Evolutionary conservation across 1,140 invertebrate genomes (phyloP).

Genomic region (Rhyacophila brunnea): DNA sequence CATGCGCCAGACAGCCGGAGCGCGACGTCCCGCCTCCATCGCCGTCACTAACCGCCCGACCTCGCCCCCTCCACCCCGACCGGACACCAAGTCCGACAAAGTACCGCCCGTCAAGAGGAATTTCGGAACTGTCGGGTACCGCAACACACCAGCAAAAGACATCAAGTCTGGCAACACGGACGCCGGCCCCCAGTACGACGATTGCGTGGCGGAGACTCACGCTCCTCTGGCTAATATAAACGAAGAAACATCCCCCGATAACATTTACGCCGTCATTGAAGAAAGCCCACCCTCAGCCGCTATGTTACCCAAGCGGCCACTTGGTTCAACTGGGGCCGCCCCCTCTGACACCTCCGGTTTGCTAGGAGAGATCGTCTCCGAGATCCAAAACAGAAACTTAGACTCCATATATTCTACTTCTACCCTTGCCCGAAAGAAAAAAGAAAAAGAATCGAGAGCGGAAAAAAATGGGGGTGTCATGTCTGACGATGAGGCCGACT

Average conservation of each 20-base stretch:
- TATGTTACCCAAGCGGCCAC: constrained; percentile 36
- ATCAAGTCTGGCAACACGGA: constrained; percentile 36
- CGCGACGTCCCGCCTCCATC: constrained; percentile 69
- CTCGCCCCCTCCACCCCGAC: constrained; percentile 64
- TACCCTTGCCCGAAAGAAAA: constrained; percentile 63
- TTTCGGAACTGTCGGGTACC: constrained; percentile 55
- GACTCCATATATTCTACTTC: constrained; percentile 83
- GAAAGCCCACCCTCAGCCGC: constrained; percentile 57
- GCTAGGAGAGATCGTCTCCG: constrained; percentile 80
- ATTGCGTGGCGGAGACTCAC: constrained; percentile 68
- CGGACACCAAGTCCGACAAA: constrained; percentile 22
- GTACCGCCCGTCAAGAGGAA: constrained; percentile 16
- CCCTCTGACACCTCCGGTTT: constrained; percentile 65
- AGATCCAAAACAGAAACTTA: constrained; percentile 80
- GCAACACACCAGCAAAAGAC: constrained; percentile 44
- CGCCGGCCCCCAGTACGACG: constrained; percentile 62
- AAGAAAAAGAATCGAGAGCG: constrained; percentile 46
- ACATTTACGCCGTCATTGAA: constrained; percentile 85
- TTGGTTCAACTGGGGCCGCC: constrained; percentile 29
- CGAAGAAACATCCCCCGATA: constrained; percentile 66
- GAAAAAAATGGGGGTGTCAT: constrained; percentile 30
- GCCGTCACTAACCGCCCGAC: constrained; percentile 60
- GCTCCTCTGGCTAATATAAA: constrained; percentile 61
- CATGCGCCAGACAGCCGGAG: constrained; percentile 64
- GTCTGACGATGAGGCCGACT: constrained; percentile 25